Evolutionary conservation across 2,113 vertebrate genomes (phyloP), one percentile per base, ranked within the genome.

Genomic region (Grammomys surdaster): DNA sequence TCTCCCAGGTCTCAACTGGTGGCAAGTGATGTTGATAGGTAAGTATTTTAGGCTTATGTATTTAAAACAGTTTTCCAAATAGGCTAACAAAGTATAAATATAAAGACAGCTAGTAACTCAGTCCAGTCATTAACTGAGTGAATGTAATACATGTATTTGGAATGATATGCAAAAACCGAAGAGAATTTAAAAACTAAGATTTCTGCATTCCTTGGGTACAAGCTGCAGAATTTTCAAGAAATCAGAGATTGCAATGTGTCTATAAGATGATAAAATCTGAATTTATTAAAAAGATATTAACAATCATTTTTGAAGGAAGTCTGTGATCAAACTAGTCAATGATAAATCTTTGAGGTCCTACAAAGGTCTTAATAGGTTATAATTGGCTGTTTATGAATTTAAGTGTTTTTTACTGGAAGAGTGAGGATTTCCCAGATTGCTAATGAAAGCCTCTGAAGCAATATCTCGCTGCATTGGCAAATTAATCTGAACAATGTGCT

Each of bases 271-370:
- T 78, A 89, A 91, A 63, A 56, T 89, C 33, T 96, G 40, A 69
- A 95, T 92, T 91, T 91, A 92, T 69, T 7, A 87, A 87, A 87
- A 78, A 63, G 46, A 77, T 43, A 78, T 93, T 84, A 90, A 14
- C 31, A 91, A 67, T 8, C n/a, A 33, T 58, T 91, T 78, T 73
- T 94, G 91, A 46, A 88, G 85, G n/a, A 93, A 91, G 6, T 72
- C 17, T 36, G 94, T 91, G 20, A 94, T 93, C 72, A 95, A 85
- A 91, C 3, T 13, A 67, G 63, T 82, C 33, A 90, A 88, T 87
- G 82, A 75, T 33, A 91, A 80, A 60, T 46, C 73, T 78, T 82
- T 40, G 73, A 70, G 31, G n/a, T 63, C 51, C 72, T 92, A 85
- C 31, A 40, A 63, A 89, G 40, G 13, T 69, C 67, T 69, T 33